phyloP scores from a whole-genome alignment of 2,113 vertebrate genomes.

The Eublepharis macularius region DNA sequence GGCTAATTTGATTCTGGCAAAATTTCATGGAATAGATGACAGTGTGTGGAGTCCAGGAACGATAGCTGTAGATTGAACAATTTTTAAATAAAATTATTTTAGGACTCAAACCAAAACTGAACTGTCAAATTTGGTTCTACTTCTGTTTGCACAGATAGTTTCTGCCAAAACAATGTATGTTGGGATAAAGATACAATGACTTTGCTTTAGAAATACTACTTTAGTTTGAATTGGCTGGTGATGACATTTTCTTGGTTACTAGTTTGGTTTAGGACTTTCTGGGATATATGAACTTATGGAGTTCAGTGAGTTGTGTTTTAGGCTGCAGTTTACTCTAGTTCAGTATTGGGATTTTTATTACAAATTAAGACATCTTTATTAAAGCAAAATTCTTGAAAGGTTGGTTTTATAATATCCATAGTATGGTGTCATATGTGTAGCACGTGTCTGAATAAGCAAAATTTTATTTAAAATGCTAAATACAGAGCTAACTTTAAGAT shows the following conservation, averaged over 20 bases:
- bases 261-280: slow-evolving; percentile 41
- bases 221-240: slow-evolving; percentile 52
- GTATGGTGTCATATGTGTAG: neutral
- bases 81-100: slow-evolving; percentile 1
- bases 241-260: slow-evolving; percentile 50
- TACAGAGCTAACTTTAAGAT: too few species aligned
- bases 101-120: neutral
- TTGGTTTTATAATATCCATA: neutral
- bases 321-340: slow-evolving; percentile 48
- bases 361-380: slow-evolving; percentile 47
- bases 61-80: slow-evolving; percentile 6
- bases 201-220: slow-evolving; percentile 33
- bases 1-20: neutral
- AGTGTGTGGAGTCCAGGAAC: neutral
- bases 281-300: slow-evolving; percentile 29
- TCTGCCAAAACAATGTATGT: slow-evolving; percentile 39
- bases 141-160: slow-evolving; percentile 11
- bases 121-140: slow-evolving; percentile 15
- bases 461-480: neutral
- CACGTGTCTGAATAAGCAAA: neutral
- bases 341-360: slow-evolving; percentile 44
- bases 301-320: slow-evolving; percentile 54
- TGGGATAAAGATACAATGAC: slow-evolving; percentile 19
- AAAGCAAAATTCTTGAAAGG: neutral
- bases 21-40: neutral